Evolutionary conservation across 1,140 invertebrate genomes (phyloP).

Genomic region (Diplogasteroides magnus): DNA sequence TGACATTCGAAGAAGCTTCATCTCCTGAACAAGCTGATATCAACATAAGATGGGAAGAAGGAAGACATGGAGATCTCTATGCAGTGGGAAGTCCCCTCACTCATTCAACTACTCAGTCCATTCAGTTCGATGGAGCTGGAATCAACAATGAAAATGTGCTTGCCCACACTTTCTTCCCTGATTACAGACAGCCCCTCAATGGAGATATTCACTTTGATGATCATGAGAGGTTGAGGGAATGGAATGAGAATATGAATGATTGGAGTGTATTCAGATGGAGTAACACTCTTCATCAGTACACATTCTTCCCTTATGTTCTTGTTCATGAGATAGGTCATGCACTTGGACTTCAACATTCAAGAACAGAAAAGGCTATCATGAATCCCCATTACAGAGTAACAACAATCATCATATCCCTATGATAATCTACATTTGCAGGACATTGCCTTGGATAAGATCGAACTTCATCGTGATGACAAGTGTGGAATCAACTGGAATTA

Average conservation of each 20-base stretch:
- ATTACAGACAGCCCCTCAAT: slow-evolving; percentile 17
- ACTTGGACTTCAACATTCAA: slow-evolving; percentile 23
- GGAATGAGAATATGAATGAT: not conserved
- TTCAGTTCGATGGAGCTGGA: slow-evolving; percentile 24
- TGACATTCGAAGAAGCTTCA: slow-evolving; percentile 21
- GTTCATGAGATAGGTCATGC: slow-evolving; percentile 30
- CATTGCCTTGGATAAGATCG: slow-evolving; percentile 17
- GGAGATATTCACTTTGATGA: slow-evolving; percentile 32
- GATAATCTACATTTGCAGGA: not conserved
- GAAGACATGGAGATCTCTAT: slow-evolving; percentile 22
- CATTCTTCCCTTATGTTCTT: slow-evolving; percentile 28
- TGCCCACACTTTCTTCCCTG: slow-evolving; percentile 29
- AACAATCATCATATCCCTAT: not conserved
- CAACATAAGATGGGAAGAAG: slow-evolving; percentile 28
- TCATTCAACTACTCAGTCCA: too few species aligned
- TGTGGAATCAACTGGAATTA: slow-evolving; percentile 29
- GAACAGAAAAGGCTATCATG: slow-evolving; percentile 20
- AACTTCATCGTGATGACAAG: slow-evolving; percentile 23
- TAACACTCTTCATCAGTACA: not conserved
- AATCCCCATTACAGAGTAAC: slow-evolving; percentile 17
- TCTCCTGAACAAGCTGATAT: slow-evolving; percentile 20
- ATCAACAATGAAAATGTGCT: slow-evolving; percentile 26
- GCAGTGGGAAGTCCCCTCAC: too few species aligned
- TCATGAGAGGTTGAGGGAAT: slow-evolving; percentile 8
- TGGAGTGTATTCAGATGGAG: not conserved